Base-by-base conservation (phyloP, 2,797 vertebrate genomes). In the Coracias cyanogaster region DNA sequence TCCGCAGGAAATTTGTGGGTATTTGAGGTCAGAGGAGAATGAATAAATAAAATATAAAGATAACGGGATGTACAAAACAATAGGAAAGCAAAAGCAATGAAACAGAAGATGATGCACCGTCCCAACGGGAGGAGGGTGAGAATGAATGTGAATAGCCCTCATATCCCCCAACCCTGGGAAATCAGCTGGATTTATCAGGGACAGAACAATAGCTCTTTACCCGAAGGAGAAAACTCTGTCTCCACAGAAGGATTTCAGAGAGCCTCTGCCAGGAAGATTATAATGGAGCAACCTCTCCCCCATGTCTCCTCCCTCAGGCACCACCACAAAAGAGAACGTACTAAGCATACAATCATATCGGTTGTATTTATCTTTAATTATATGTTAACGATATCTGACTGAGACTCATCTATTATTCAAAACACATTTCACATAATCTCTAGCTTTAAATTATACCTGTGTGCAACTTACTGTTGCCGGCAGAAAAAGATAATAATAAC, bases 341-440 rank as follows among this genome's bases (percentile, higher is more conserved):
- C 35, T 14, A 37, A 84, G 78, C 28, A 26, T 8, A 25, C 26
- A 46, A 37, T 3, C 65, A 0, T 55, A 66, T 69, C 49, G 0
- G 52, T 65, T 48, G 65, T 62, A 58, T 86, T 91, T 85, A 93
- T 91, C 94, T 94, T 71, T 96, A 96, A 96, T 94, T 95, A 83
- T 48, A 62, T 15, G 85, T 13, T 94, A 96, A 95, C 0, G 1
- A 88, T 41, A 89, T 58, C 72, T 66, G 72, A 17, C 82, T 83
- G 71, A 45, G 85, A 45, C 54, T 69, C 80, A 91, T 94, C 79
- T 90, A 8, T 86, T 94, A 95, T 90, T 94, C 91, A 88, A 51
- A 95, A 69, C 52, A 54, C 72, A 65, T 81, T 87, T 89, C 71
- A 77, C 64, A 70, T 73, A 11, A 4, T 71, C 84, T 83, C 65